Percentiles rank a stretch among this genome's conserved stretches.
Conservation (phyloP, 2,888 invertebrate genomes). For the Acrobasis suavella region DNA sequence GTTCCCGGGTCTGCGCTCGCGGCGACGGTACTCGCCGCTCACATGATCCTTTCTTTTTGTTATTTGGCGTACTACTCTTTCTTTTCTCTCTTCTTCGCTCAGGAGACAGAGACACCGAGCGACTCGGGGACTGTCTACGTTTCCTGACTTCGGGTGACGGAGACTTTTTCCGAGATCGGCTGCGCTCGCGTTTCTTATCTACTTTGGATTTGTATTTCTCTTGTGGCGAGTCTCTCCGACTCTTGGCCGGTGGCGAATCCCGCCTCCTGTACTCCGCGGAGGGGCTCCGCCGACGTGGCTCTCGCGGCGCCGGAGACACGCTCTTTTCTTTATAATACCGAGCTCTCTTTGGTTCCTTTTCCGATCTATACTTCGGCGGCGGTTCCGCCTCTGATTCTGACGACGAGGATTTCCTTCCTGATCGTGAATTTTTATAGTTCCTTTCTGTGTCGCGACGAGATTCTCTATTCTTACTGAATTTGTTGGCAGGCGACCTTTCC, state of each 20-base stretch:
- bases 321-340: conserved; percentile 51
- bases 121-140: conserved; percentile 42
- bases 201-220: conserved; percentile 54
- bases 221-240: conserved; percentile 46
- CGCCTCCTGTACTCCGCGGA: conserved; percentile 19
- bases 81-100: conserved; percentile 51
- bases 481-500: conserved; percentile 50
- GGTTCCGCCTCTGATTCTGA: conserved; percentile 61
- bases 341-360: conserved; percentile 45
- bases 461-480: conserved; percentile 48
- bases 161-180: conserved; percentile 48
- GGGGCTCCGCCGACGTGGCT: conserved; percentile 29
- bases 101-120: conserved; percentile 55
- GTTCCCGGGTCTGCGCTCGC: conserved; percentile 25
- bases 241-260: conserved; percentile 37
- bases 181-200: conserved; percentile 49
- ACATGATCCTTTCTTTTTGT: conserved; percentile 48
- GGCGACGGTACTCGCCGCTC: conserved; percentile 47
- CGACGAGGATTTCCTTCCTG: conserved; percentile 48
- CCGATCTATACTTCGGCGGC: conserved; percentile 45
- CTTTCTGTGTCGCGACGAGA: conserved; percentile 53
- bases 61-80: conserved; percentile 48
- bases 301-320: conserved; percentile 35
- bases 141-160: conserved; percentile 44
- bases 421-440: conserved; percentile 49